These are phyloP conservation scores for Hipposideros armiger DNA, from an alignment of 2,113 vertebrate species.

Conservation along the genomic window DNA sequence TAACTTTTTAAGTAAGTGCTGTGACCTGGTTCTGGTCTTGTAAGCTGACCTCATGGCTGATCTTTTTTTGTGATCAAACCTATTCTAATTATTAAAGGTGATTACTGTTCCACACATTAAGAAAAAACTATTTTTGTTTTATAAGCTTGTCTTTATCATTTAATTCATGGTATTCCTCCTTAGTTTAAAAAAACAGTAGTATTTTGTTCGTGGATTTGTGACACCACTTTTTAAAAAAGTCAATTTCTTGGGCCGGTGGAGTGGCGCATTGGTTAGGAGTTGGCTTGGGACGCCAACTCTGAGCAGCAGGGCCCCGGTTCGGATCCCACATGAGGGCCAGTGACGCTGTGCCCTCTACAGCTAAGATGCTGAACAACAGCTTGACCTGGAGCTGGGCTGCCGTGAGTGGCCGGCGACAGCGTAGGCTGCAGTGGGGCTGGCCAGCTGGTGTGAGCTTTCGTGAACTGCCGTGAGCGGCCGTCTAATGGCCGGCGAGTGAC, in stretches of 20 bases:
- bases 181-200: neutral
- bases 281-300: too few relatives aligned
- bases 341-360: too few relatives aligned
- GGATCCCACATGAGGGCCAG: too few relatives aligned
- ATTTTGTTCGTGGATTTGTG: neutral
- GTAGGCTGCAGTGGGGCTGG: too few relatives aligned
- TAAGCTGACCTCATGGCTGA: neutral
- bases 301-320: too few relatives aligned
- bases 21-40: neutral
- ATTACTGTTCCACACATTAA: neutral
- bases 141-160: constrained; percentile 37
- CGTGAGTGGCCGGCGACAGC: too few relatives aligned
- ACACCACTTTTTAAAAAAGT: neutral
- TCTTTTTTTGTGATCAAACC: neutral
- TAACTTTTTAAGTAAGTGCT: neutral
- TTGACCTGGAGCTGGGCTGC: too few relatives aligned
- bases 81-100: constrained; percentile 10
- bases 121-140: constrained; percentile 12
- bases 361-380: too few relatives aligned
- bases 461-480: too few relatives aligned
- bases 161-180: neutral
- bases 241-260: neutral
- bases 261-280: too few relatives aligned
- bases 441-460: too few relatives aligned
- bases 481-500: too few relatives aligned